phyloP scores from a whole-genome alignment of 1,140 invertebrate genomes.

The Ceratosolen solmsi region DNA sequence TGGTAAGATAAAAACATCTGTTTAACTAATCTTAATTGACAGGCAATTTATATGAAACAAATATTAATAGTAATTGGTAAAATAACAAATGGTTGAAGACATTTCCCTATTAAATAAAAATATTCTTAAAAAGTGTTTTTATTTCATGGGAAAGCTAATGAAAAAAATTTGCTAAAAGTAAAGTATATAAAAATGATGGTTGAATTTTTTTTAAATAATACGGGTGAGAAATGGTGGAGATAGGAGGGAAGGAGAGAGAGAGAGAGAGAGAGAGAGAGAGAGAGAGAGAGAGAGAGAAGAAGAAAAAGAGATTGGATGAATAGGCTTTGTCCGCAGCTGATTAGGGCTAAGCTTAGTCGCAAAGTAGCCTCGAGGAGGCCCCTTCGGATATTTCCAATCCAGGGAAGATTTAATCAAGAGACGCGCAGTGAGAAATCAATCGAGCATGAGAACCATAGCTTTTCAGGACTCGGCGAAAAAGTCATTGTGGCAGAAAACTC shows the following conservation, averaged over 20 bases:
- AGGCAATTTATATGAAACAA: no score
- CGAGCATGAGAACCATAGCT: constrained; percentile 49
- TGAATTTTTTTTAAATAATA: constrained; percentile 2
- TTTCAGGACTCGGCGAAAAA: constrained; percentile 42
- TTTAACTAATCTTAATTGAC: no score
- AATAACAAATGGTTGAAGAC: no score
- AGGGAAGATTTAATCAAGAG: constrained; percentile 52
- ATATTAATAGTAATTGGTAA: no score
- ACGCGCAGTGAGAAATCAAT: constrained; percentile 49
- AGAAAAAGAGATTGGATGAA: constrained; percentile 4
- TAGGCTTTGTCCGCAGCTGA: constrained; percentile 42
- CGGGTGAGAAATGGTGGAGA: background rate
- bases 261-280: constrained; percentile 1
- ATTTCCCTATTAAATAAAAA: no score
- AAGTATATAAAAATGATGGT: no score
- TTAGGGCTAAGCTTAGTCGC: constrained; percentile 29
- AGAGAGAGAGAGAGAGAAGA: background rate
- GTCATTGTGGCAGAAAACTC: constrained; percentile 48
- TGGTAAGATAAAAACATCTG: no score
- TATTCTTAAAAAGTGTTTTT: no score
- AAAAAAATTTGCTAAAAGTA: no score
- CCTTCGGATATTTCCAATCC: constrained; percentile 45
- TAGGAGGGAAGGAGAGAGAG: background rate
- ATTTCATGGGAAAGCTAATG: no score
- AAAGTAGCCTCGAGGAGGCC: constrained; percentile 39